Percentiles rank a stretch among this genome's conserved stretches.
Evolutionary conservation across 2,113 vertebrate genomes (phyloP).

Genomic region (Callorhinus ursinus): DNA sequence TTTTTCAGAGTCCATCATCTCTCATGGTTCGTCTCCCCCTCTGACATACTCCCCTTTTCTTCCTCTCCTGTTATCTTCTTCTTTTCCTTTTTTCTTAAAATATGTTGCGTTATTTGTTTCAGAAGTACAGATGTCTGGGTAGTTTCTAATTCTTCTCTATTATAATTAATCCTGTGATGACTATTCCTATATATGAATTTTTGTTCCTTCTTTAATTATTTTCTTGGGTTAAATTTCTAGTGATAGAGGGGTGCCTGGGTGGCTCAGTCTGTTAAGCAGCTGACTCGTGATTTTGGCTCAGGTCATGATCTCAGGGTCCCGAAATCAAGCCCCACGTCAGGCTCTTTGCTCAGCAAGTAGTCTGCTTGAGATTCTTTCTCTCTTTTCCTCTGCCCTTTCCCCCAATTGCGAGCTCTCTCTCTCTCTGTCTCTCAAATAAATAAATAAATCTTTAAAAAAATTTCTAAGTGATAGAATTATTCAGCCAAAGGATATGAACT

Average conservation of each 20-base stretch:
- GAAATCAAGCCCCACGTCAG: not conserved
- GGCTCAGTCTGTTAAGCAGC: not conserved
- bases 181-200: not conserved
- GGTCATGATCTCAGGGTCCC: not conserved
- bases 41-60: no score
- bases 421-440: not conserved
- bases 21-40: no score
- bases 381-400: not conserved
- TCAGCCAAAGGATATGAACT: not conserved
- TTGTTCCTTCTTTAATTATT: not conserved
- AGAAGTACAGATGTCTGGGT: no score
- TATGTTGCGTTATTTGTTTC: no score
- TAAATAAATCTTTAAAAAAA: not conserved
- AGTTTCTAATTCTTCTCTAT: not conserved
- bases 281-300: not conserved
- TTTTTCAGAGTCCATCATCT: no score
- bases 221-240: not conserved
- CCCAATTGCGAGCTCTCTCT: not conserved
- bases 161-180: not conserved
- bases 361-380: not conserved
- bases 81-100: no score
- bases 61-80: no score
- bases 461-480: not conserved
- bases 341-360: not conserved
- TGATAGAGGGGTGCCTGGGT: not conserved